Evolutionary conservation across 2,113 vertebrate genomes (phyloP), one percentile per base, ranked within the genome.

Genomic region (Anoura caudifer): DNA sequence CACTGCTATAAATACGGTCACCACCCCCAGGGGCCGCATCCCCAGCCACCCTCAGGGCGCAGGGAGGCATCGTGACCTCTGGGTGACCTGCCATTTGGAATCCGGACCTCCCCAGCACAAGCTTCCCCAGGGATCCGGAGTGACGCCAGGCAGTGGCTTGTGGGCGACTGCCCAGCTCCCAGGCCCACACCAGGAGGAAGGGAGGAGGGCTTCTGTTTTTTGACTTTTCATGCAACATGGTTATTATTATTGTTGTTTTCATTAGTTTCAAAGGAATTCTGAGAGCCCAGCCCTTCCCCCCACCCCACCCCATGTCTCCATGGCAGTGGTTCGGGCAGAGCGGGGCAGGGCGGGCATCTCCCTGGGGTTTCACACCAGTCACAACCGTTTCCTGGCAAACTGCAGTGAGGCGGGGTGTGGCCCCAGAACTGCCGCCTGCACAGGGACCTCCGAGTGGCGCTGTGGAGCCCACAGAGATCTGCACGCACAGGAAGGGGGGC

Each of bases 201-300:
- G 69, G 20, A 93, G 88, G 91, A 70, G 75, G 38, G 19, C 22
- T 80, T 54, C 89, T 88, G 45, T 1, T 45, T 54, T 90, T 56
- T 47, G 45, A 50, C n/a, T 54, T 98, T 93, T 73, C 52, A 52
- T n/a, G 90, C 50, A 84, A 14, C 47, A 52, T 93, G 86, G 93
- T 20, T 50, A 69, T 77, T 47, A 79, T 67, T 95, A 69, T 0
- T 31, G 41, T 75, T 87, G 76, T 79, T 86, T 83, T 63, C 0
- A 54, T 65, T 2, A 12, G 12, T 83, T 70, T 81, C 38, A 33
- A 91, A 0, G 33, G 61, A 69, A 38, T 73, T 90, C 73, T 43
- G 86, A 82, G 80, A 63, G 76, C 45, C 54, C 94, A 83, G 63
- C 31, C 79, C 90, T 96, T 56, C 56, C 96, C 92, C n/a, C n/a